These are phyloP conservation scores for Villa cingulata DNA, from an alignment of 2,888 invertebrate genomes.

Conservation along the genomic window DNA sequence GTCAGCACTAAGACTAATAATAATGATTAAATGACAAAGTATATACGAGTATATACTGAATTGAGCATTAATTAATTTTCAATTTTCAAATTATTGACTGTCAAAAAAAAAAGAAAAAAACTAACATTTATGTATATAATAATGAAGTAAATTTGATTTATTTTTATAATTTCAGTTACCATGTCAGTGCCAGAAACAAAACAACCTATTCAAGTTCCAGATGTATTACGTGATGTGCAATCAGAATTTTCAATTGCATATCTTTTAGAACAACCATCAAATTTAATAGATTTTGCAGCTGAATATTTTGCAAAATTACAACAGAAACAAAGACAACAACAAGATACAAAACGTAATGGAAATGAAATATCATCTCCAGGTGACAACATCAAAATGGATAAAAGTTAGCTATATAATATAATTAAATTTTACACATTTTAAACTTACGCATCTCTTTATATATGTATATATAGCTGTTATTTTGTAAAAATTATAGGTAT, in stretches of 20 bases:
- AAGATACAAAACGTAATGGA: conserved; percentile 35
- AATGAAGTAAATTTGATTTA: no score
- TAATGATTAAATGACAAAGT: no score
- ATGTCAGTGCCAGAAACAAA: conserved; percentile 23
- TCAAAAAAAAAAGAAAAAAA: no score
- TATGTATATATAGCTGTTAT: no score
- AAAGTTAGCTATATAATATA: conserved; percentile 44
- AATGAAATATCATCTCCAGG: conserved; percentile 52
- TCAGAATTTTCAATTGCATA: conserved; percentile 95
- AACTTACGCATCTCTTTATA: no score
- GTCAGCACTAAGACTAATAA: no score
- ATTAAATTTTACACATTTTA: no score
- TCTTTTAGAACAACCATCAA: conserved; percentile 81
- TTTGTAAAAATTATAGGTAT: no score
- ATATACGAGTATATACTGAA: no score
- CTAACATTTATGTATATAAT: no score
- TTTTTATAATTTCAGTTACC: background rate
- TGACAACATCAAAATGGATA: conserved; percentile 74
- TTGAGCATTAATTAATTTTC: no score
- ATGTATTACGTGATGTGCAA: conserved; percentile 85
- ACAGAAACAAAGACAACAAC: conserved; percentile 49
- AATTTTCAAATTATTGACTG: no score
- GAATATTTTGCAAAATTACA: conserved; percentile 81
- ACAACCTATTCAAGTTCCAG: conserved; percentile 71
- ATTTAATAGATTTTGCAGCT: conserved; percentile 85